phyloP scores from a whole-genome alignment of 2,113 vertebrate genomes.

The Limanda limanda region DNA sequence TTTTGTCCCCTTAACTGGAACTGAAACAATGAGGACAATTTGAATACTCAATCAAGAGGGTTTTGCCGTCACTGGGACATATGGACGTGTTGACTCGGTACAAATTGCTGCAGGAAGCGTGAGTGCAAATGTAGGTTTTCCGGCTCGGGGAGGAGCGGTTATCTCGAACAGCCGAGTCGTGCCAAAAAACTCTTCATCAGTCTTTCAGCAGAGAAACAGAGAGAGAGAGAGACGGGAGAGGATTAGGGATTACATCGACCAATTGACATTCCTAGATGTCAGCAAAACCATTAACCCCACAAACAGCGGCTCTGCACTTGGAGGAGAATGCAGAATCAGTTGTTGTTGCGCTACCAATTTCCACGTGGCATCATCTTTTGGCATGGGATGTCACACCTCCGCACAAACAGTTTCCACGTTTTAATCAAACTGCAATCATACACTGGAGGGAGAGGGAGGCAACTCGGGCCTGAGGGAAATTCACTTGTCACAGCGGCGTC shows the following conservation, averaged over 20 bases:
- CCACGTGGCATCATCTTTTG: background rate
- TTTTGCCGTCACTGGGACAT: constrained; percentile 54
- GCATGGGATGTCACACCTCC: constrained; percentile 7
- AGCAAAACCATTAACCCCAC: constrained; percentile 76
- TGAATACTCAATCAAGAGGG: constrained; percentile 70
- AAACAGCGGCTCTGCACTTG: constrained; percentile 47
- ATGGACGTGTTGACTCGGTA: constrained; percentile 46
- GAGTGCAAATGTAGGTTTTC: constrained; percentile 20
- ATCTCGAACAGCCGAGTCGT: constrained; percentile 27
- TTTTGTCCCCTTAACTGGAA: constrained; percentile 73
- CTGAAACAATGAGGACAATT: constrained; percentile 76
- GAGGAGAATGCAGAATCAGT: constrained; percentile 59
- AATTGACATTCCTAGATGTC: constrained; percentile 78
- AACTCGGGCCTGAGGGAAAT: constrained; percentile 39
- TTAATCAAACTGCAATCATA: constrained; percentile 50
- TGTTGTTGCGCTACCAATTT: constrained; percentile 3
- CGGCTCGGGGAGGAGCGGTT: constrained; percentile 32
- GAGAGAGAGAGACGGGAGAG: constrained; percentile 11
- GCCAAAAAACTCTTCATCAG: constrained; percentile 47
- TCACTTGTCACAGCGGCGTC: constrained; percentile 41
- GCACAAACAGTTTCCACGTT: constrained; percentile 19
- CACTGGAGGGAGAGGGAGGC: constrained; percentile 31
- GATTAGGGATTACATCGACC: constrained; percentile 72
- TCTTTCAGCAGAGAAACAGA: constrained; percentile 29
- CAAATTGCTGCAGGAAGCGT: constrained; percentile 27